Base-by-base conservation (phyloP, 2,797 vertebrate genomes). In the Falco peregrinus region DNA sequence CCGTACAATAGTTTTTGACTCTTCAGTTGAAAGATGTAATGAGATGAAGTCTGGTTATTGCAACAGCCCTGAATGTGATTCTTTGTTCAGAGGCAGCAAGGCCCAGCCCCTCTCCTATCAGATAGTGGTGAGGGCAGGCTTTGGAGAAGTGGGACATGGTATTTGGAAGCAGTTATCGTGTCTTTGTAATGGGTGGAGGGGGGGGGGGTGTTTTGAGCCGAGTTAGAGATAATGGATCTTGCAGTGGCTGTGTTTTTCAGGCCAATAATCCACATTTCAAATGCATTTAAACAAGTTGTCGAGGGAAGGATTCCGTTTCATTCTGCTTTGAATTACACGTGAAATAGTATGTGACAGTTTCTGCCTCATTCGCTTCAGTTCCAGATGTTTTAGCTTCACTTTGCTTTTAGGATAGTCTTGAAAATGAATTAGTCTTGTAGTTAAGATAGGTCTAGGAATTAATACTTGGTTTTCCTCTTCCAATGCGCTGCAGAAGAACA, bases 81-180 rank as follows among this genome's bases (percentile, higher is more conserved):
- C 97, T 97, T 97, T 97, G 97, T 97, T 60, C 33, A 0, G 28
- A 22, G 65, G 77, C 64, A 88, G 87, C 76, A 82, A 86, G 70
- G 63, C 45, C 14, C 68, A 57, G 80, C 89, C 65, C 65, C 80
- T 93, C 70, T 88, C 29, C 92, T 83, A 61, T 96, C 92, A 85
- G 96, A 87, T 79, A 39, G 68, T 20, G 63, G 61, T 8, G 57
- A 64, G 82, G 83, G 84, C 86, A 85, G 68, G 12, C 92, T 84
- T 47, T 12, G 14, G 80, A 84, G 77, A 41, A 87, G 79, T 64
- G 60, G 89, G 88, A 75, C 28, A 4, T 80, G 83, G 61, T 48
- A 43, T 90, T 95, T 75, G 80, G 94, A 89, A 29, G n/a, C 9
- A 3, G 41, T 35, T 64, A 35, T 77, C 35, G 2, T 43, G 47